Conservation (phyloP, 2,113 vertebrate genomes). For the Ptilorrhoa leucosticta region DNA sequence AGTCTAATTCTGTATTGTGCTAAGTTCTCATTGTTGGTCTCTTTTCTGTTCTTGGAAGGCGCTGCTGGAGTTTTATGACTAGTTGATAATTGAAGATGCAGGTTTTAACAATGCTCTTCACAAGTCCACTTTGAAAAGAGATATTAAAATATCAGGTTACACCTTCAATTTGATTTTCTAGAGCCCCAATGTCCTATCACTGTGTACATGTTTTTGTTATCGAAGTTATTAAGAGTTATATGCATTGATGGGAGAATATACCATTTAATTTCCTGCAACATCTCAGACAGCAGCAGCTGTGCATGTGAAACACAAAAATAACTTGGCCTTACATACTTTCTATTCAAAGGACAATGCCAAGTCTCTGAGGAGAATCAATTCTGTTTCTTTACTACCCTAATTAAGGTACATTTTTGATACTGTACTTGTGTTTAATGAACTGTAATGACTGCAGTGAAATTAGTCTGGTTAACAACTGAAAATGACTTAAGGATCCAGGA, state of each 20-base stretch:
- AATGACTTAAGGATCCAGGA: neutral
- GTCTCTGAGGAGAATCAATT: neutral
- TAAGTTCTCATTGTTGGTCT: neutral
- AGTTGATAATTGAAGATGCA: neutral
- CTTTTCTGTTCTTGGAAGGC: neutral
- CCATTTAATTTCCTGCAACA: neutral
- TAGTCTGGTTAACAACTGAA: neutral
- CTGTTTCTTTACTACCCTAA: conserved; percentile 8
- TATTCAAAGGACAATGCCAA: neutral
- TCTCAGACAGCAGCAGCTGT: neutral
- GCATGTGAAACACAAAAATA: neutral
- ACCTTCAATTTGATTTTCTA: neutral
- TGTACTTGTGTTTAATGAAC: neutral
- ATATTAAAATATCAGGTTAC: neutral
- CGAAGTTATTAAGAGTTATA: neutral
- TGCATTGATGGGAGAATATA: neutral
- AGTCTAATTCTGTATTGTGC: neutral
- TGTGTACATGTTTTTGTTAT: neutral
- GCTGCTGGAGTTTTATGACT: neutral
- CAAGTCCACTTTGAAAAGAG: neutral
- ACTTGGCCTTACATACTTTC: neutral
- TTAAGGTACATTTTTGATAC: neutral
- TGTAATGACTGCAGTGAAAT: neutral
- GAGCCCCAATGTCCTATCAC: neutral
- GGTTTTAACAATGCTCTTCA: neutral